These are phyloP conservation scores for Julus scandinavius DNA, from an alignment of 2,888 invertebrate genomes.

Conservation along the genomic window DNA sequence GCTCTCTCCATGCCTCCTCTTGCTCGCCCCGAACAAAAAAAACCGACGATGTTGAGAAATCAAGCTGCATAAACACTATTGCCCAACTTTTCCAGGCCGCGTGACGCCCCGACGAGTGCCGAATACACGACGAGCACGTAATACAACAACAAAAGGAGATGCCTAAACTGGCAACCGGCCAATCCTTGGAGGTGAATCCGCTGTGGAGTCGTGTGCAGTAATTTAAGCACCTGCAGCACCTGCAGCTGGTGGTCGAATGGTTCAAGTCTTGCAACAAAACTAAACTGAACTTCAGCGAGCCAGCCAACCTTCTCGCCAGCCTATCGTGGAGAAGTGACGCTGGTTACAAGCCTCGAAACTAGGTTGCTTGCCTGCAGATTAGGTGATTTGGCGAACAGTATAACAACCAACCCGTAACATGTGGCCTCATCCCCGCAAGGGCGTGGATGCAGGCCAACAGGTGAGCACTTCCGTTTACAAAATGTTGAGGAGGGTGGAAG, in stretches of 20 bases:
- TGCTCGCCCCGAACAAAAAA: neutral
- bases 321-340: neutral
- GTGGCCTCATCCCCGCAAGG: neutral
- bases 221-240: neutral
- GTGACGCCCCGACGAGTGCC: too few relatives aligned
- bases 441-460: conserved; percentile 47
- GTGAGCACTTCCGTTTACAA: conserved; percentile 46
- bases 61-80: conserved; percentile 1
- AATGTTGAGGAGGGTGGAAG: neutral
- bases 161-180: neutral
- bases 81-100: neutral
- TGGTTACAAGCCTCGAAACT: neutral
- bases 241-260: neutral
- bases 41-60: neutral
- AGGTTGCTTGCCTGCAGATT: neutral
- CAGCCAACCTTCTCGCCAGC: neutral
- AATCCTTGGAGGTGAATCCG: neutral
- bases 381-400: neutral
- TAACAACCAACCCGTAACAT: neutral
- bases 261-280: neutral
- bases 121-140: too few relatives aligned
- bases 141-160: neutral
- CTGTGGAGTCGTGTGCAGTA: too few relatives aligned
- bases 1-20: neutral
- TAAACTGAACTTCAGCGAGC: neutral